A percentile compares a stretch with the other conserved stretches of the same genome.
These are phyloP conservation scores for Cephalopterus ornatus DNA, from an alignment of 2,113 vertebrate species.

Conservation along the genomic window DNA sequence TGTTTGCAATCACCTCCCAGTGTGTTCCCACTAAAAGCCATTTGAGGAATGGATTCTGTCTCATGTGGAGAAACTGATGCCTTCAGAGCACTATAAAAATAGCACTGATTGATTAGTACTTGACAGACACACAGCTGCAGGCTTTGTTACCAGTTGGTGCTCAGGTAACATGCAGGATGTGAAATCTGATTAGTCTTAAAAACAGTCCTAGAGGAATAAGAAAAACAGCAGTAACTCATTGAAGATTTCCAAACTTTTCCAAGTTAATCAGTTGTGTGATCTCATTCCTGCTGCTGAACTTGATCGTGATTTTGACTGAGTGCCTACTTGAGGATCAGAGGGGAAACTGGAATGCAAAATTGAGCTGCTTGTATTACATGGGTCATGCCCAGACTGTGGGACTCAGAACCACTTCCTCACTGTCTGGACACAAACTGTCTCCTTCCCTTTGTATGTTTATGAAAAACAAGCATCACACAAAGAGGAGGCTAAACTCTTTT, in stretches of 20 bases:
- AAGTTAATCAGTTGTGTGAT: neutral
- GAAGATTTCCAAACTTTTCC: neutral
- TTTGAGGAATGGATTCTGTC: neutral
- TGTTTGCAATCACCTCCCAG: neutral
- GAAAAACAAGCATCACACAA: neutral
- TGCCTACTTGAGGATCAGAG: neutral
- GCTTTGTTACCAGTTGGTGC: neutral
- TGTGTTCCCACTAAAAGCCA: neutral
- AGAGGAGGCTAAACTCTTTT: neutral
- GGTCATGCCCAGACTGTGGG: accelerated
- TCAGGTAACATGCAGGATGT: neutral
- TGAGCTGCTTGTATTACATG: neutral
- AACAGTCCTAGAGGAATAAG: neutral
- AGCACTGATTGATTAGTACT: neutral
- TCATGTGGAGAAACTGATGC: neutral
- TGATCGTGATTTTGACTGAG: neutral
- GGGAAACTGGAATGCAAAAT: neutral
- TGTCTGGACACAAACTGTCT: neutral
- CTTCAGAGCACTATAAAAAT: neutral
- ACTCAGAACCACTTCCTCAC: neutral
- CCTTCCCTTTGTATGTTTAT: neutral
- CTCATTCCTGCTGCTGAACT: neutral
- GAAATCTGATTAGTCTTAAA: neutral
- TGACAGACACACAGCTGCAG: neutral
- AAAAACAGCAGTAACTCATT: neutral